Evolutionary conservation across 2,797 vertebrate species (phyloP).

Genomic region (Heterohyrax brucei): DNA sequence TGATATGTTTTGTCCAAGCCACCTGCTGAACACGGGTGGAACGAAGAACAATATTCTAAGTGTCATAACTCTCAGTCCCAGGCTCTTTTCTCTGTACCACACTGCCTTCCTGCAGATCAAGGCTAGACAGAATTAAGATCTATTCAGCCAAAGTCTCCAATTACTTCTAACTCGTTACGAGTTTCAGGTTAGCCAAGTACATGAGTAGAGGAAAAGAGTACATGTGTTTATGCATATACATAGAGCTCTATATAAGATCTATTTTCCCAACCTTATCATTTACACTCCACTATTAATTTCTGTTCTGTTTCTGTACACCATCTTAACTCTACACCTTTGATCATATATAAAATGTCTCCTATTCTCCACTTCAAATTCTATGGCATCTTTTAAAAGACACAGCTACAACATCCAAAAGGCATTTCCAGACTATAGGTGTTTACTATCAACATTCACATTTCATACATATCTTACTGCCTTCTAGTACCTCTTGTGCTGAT

Average conservation of each 20-base stretch:
- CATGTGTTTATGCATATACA: background rate
- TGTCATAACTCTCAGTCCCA: background rate
- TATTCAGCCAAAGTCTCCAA: background rate
- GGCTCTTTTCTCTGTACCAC: background rate
- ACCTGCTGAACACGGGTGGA: background rate
- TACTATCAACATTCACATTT: background rate
- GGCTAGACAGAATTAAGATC: background rate
- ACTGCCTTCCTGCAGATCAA: background rate
- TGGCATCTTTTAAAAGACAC: constrained; percentile 56
- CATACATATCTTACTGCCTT: constrained; percentile 48
- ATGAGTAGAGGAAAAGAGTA: background rate
- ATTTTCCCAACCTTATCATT: constrained; percentile 3
- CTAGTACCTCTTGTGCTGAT: background rate
- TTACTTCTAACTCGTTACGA: background rate
- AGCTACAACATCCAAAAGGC: constrained; percentile 15
- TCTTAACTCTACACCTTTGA: background rate
- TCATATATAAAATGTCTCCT: constrained; percentile 40
- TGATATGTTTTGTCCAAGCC: background rate
- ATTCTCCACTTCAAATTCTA: background rate
- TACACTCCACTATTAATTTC: background rate
- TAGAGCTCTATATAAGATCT: background rate
- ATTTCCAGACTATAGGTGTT: constrained; percentile 26
- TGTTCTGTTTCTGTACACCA: background rate
- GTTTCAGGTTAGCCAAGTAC: background rate
- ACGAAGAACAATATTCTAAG: background rate